These are phyloP conservation scores for Trissolcus brochymenae DNA, from an alignment of 2,888 invertebrate species.

Conservation along the genomic window DNA sequence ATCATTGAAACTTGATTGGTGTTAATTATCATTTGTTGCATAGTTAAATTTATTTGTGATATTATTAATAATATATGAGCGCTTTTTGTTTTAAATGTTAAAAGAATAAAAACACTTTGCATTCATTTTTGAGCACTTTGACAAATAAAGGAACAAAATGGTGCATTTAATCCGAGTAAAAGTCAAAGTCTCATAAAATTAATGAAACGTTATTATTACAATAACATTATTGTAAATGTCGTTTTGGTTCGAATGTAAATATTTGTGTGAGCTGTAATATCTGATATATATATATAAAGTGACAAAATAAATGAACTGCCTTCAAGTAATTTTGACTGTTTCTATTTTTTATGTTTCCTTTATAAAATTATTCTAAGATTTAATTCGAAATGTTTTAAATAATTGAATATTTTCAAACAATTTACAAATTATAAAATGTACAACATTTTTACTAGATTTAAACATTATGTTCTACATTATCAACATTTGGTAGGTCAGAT, in stretches of 20 bases:
- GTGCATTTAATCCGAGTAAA: slow-evolving; percentile 33
- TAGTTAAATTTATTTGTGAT: slow-evolving; percentile 2
- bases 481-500: not conserved
- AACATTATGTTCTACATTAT: not conserved
- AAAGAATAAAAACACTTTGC: slow-evolving; percentile 10
- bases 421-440: not conserved
- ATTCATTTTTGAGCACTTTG: slow-evolving; percentile 38
- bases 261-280: slow-evolving; percentile 72
- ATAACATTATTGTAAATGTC: slow-evolving; percentile 68
- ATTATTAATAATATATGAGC: not conserved
- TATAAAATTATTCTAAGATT: not conserved
- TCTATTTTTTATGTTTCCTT: not conserved
- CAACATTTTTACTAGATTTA: not conserved
- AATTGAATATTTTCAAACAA: no score
- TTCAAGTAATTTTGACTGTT: slow-evolving; percentile 58
- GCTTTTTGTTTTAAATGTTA: not conserved
- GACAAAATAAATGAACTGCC: slow-evolving; percentile 72
- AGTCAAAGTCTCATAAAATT: slow-evolving; percentile 44
- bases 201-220: slow-evolving; percentile 49
- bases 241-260: slow-evolving; percentile 70
- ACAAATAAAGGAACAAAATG: slow-evolving; percentile 47
- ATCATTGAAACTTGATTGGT: no score
- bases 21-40: not conserved
- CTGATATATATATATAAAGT: slow-evolving; percentile 62
- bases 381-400: not conserved